Conservation (phyloP, 1,140 invertebrate species). For the Formica selysi region DNA sequence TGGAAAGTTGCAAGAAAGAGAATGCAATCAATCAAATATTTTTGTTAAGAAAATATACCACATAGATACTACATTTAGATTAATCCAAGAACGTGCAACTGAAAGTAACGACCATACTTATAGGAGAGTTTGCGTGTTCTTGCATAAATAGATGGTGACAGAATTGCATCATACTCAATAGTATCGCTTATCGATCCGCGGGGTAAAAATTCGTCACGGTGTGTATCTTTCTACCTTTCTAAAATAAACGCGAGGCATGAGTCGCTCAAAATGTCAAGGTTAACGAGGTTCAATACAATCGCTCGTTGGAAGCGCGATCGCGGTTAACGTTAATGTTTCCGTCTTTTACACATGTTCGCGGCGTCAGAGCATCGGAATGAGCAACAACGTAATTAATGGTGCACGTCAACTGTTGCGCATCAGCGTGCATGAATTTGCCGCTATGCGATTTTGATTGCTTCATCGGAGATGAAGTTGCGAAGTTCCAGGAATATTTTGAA, state of each 20-base stretch:
- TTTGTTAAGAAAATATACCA: background rate
- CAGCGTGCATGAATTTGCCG: constrained; percentile 8
- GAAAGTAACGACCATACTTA: background rate
- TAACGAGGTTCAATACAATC: constrained; percentile 69
- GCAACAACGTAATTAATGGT: constrained; percentile 63
- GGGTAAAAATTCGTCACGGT: constrained; percentile 34
- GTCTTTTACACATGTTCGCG: constrained; percentile 25
- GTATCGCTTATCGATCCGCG: constrained; percentile 33
- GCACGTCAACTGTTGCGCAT: constrained; percentile 39
- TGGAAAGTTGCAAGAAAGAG: background rate
- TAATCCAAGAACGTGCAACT: background rate
- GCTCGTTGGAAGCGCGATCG: constrained; percentile 28
- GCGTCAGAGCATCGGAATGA: constrained; percentile 45
- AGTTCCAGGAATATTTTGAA: constrained; percentile 36
- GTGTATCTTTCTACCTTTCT: constrained; percentile 72
- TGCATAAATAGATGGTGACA: constrained; percentile 33
- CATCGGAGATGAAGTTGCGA: constrained; percentile 20
- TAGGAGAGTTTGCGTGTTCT: background rate
- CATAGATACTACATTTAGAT: background rate
- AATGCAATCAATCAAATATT: background rate
- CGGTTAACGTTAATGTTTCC: constrained; percentile 41
- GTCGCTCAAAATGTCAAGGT: constrained; percentile 79
- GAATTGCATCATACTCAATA: constrained; percentile 6
- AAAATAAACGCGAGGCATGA: constrained; percentile 74
- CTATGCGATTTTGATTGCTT: constrained; percentile 50